phyloP scores from a whole-genome alignment of 92 coral and sea anemone species.

The Anthopleura xanthogrammica region DNA sequence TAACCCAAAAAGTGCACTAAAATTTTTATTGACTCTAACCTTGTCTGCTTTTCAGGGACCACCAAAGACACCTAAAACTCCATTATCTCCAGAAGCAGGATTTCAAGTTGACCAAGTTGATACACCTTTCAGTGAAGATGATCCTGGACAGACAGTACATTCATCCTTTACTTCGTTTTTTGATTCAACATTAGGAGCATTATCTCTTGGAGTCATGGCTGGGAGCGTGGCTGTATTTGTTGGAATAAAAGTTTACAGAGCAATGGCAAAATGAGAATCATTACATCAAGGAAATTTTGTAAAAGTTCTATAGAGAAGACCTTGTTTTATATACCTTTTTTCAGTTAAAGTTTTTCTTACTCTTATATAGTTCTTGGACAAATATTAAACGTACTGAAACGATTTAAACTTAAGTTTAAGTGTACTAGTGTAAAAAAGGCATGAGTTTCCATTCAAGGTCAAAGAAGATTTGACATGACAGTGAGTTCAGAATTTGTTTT shows the following conservation, averaged over 20 bases:
- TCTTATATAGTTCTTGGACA: background rate
- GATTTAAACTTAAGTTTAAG: too few relatives aligned
- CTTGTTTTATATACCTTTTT: background rate
- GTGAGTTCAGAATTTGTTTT: too few relatives aligned
- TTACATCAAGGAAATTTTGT: background rate
- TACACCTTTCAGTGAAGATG: slow-evolving; percentile 3
- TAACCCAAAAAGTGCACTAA: too few relatives aligned
- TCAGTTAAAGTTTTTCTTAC: background rate
- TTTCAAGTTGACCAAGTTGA: slow-evolving; percentile 13
- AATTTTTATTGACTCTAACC: background rate
- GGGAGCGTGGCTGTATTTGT: slow-evolving; percentile 73
- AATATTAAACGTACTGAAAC: too few relatives aligned
- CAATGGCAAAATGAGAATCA: slow-evolving; percentile 24
- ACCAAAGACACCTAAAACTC: background rate
- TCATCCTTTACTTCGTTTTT: slow-evolving; percentile 35
- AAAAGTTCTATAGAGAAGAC: background rate
- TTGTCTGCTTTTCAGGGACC: background rate
- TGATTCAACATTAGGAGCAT: slow-evolving; percentile 63
- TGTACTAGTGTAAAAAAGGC: too few relatives aligned
- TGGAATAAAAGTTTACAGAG: slow-evolving; percentile 57
- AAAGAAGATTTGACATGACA: too few relatives aligned
- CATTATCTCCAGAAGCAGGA: background rate
- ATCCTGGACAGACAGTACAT: background rate
- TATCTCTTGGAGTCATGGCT: slow-evolving; percentile 69
- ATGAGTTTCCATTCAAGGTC: too few relatives aligned